phyloP scores from a whole-genome alignment of 2,888 invertebrate genomes.

The Hydroisotoma schaefferi region DNA sequence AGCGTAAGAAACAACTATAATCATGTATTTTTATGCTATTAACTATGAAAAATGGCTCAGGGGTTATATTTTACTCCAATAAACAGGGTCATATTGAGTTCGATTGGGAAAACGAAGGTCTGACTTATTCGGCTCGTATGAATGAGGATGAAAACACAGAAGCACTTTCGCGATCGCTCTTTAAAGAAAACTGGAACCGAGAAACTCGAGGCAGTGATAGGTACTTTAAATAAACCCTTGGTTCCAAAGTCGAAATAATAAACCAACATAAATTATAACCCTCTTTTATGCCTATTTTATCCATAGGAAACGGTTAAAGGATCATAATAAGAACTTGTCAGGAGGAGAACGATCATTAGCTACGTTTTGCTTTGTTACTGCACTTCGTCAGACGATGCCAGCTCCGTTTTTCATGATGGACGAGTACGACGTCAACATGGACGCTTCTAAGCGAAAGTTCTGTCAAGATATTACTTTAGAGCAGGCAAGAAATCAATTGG shows the following conservation, averaged over 20 bases:
- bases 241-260: neutral
- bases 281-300: neutral
- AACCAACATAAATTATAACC: neutral
- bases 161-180: neutral
- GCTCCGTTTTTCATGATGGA: conserved; percentile 90
- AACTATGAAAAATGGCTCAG: neutral
- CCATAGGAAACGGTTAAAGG: conserved; percentile 7
- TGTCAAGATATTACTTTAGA: conserved; percentile 6
- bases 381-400: conserved; percentile 86
- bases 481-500: neutral
- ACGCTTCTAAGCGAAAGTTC: conserved; percentile 1
- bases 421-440: conserved; percentile 94
- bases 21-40: neutral
- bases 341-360: conserved; percentile 94
- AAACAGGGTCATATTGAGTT: conserved; percentile 1
- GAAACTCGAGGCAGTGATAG: neutral
- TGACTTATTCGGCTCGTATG: neutral
- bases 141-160: neutral
- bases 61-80: neutral
- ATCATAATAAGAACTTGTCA: conserved; percentile 58
- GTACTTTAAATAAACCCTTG: neutral
- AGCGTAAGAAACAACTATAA: no score
- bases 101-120: neutral
- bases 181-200: neutral
- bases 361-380: conserved; percentile 85